Evolutionary conservation across 1,140 invertebrate genomes (phyloP), one percentile per base, ranked within the genome.

Genomic region (Aphidius gifuensis): DNA sequence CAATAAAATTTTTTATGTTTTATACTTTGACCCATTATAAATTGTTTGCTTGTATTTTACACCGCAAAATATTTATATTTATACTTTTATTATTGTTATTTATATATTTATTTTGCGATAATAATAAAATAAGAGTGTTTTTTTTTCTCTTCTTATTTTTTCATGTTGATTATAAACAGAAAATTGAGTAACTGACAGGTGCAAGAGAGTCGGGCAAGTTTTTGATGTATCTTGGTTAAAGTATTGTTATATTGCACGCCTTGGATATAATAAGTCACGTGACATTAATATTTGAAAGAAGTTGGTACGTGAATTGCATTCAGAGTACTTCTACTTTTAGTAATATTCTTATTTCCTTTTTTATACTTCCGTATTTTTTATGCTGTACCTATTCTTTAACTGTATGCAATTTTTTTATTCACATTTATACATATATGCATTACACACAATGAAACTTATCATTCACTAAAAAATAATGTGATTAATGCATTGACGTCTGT

Each of bases 271-370:
- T 81, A 81, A 81, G 79, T 81, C 79, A 80, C 78, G 76, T 80
- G 79, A 81, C 78, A 80, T 81, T 81, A 81, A 81, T 81, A 81
- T 80, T 81, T 80, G 78, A 80, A 80, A 78, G 76, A 75, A 79
- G 74, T 79, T 69, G 74, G 78, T 80, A 79, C 79, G 78, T 81
- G 78, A 74, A 81, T 81, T 79, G 77, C 79, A 80, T 81, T 79
- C 71, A 69, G 69, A 78, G 71, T 71, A 64, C 61, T 68, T 70
- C 66, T 65, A 50, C 68, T 64, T 66, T 32, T 32, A 50, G 68
- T 72, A 72, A 74, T 74, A 76, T 75, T 74, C 64, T 59, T 65
- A 64, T 66, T 64, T 66, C 51, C 45, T 58, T 45, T 57, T 32
- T 58, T 16, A 62, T 47, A 46, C 66, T 70, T 71, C 45, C 47